A percentile compares a stretch with the other conserved stretches of the same genome.
phyloP scores from a whole-genome alignment of 2,888 invertebrate species.

The Gandaritis pyraliata region DNA sequence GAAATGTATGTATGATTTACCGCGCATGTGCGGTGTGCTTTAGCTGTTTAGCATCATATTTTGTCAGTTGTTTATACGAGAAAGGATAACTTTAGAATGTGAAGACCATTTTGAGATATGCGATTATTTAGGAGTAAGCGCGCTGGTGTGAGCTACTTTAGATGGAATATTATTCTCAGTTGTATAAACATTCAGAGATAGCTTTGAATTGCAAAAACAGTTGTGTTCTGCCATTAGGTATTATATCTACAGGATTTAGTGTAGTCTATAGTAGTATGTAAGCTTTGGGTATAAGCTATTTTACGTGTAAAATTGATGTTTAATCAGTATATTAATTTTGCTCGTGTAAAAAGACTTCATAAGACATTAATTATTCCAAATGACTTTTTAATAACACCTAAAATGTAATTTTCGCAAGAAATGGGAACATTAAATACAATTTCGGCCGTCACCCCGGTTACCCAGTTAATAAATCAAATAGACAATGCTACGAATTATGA shows the following conservation, averaged over 20 bases:
- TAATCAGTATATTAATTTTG: neutral
- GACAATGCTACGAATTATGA: slow-evolving; percentile 38
- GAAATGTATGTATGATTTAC: slow-evolving; percentile 38
- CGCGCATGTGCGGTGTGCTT: slow-evolving; percentile 28
- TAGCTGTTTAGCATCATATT: slow-evolving; percentile 31
- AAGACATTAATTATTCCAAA: slow-evolving; percentile 23
- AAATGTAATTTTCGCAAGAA: slow-evolving; percentile 29
- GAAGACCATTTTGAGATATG: slow-evolving; percentile 17
- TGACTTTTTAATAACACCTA: slow-evolving; percentile 22
- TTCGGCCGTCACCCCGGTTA: slow-evolving; percentile 29
- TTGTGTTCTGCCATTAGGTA: neutral
- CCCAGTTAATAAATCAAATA: slow-evolving; percentile 40
- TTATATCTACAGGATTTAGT: neutral
- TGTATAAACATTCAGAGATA: neutral
- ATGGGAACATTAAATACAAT: slow-evolving; percentile 34
- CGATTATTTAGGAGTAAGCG: neutral
- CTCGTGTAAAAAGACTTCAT: slow-evolving; percentile 1
- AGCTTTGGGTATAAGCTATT: neutral
- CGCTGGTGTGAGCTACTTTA: neutral
- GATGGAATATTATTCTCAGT: neutral
- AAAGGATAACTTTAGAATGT: slow-evolving; percentile 13
- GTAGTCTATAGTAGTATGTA: neutral
- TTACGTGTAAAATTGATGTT: neutral
- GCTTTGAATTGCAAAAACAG: neutral
- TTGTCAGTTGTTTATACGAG: slow-evolving; percentile 25